These are phyloP conservation scores for Microcaecilia unicolor DNA, from an alignment of 2,797 vertebrate species.

Conservation along the genomic window DNA sequence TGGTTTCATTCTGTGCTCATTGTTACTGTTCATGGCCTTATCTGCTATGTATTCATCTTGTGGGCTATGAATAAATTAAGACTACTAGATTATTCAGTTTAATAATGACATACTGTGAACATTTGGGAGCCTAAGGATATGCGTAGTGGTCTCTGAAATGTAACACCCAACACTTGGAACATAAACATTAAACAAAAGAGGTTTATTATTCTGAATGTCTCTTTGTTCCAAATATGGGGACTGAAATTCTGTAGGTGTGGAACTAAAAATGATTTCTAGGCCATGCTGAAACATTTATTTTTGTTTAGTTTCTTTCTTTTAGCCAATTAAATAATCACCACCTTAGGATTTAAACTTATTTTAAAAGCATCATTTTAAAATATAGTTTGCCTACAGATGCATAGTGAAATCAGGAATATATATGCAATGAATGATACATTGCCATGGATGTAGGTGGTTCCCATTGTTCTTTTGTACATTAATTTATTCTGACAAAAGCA, in stretches of 20 bases:
- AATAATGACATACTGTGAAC: constrained; percentile 32
- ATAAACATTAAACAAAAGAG: constrained; percentile 33
- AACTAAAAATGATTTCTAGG: constrained; percentile 41
- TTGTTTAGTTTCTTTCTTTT: too few species aligned
- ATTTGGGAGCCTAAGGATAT: constrained; percentile 41
- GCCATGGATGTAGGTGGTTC: neutral
- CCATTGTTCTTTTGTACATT: too few species aligned
- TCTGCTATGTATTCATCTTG: constrained; percentile 25
- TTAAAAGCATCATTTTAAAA: constrained; percentile 2
- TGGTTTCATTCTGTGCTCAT: constrained; percentile 2
- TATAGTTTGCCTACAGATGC: constrained; percentile 2
- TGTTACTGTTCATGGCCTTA: constrained; percentile 9
- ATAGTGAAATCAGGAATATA: constrained; percentile 1
- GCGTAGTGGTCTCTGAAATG: constrained; percentile 25
- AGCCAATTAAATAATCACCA: too few species aligned
- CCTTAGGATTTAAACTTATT: too few species aligned
- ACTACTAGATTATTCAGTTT: constrained; percentile 26
- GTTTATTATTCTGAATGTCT: constrained; percentile 21
- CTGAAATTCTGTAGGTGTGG: constrained; percentile 26
- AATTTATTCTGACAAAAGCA: too few species aligned
- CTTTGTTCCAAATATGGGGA: constrained; percentile 38
- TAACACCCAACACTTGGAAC: constrained; percentile 22
- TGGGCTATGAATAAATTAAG: constrained; percentile 20
- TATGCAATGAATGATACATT: constrained; percentile 5
- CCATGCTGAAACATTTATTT: constrained; percentile 24